Evolutionary conservation across 2,888 invertebrate genomes (phyloP).

Genomic region (Blastobasis lacticolella): DNA sequence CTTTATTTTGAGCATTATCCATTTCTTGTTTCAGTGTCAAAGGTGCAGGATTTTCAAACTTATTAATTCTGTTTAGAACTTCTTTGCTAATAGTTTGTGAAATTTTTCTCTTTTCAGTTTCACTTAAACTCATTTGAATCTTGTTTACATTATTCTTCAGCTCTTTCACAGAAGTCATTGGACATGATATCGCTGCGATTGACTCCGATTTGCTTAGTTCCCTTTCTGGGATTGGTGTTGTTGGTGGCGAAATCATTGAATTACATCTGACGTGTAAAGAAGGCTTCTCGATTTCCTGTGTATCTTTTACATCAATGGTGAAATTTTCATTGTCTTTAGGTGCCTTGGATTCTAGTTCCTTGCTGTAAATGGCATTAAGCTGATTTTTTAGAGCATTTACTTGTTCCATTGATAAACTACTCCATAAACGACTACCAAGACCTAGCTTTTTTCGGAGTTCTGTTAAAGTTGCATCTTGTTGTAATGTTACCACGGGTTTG

Average conservation of each 20-base stretch:
- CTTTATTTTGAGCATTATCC: constrained; percentile 55
- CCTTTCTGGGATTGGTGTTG: constrained; percentile 41
- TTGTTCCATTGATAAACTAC: constrained; percentile 88
- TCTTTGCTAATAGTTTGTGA: constrained; percentile 84
- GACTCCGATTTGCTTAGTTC: constrained; percentile 71
- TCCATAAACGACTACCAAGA: constrained; percentile 85
- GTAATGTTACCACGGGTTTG: constrained; percentile 38
- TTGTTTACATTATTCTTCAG: constrained; percentile 63
- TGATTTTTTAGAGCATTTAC: constrained; percentile 86
- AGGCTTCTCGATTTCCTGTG: constrained; percentile 39
- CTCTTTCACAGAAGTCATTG: constrained; percentile 57
- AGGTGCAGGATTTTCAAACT: constrained; percentile 41
- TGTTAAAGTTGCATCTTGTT: constrained; percentile 57
- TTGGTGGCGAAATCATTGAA: constrained; percentile 65
- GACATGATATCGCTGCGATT: constrained; percentile 68
- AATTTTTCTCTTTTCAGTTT: constrained; percentile 81
- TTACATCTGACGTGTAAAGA: constrained; percentile 74
- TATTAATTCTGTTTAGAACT: constrained; percentile 77
- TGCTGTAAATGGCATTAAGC: constrained; percentile 86
- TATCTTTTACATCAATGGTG: constrained; percentile 75
- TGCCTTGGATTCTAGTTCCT: constrained; percentile 62
- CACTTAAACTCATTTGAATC: constrained; percentile 71
- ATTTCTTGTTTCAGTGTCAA: constrained; percentile 68
- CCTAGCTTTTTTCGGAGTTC: constrained; percentile 69
- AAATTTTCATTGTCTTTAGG: constrained; percentile 64